A percentile compares a stretch with the other conserved stretches of the same genome.
phyloP scores from a whole-genome alignment of 2,888 invertebrate species.

The Merodon equestris region DNA sequence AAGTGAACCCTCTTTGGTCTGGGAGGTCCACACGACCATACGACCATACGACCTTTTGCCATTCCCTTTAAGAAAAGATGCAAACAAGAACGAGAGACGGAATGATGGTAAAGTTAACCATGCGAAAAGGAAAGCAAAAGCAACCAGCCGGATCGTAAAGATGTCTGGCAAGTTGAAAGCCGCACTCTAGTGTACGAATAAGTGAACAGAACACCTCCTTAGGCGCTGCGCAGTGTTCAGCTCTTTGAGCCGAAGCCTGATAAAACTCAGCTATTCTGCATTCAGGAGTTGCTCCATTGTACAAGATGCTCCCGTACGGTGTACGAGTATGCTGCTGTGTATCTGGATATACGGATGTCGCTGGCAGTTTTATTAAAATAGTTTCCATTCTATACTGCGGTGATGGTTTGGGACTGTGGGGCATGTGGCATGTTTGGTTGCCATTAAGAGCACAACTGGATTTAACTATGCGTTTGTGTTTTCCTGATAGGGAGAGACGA shows the following conservation, averaged over 20 bases:
- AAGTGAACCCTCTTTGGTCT: too few relatives aligned
- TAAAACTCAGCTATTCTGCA: slow-evolving; percentile 8
- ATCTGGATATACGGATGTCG: slow-evolving; percentile 10
- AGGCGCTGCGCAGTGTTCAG: slow-evolving; percentile 41
- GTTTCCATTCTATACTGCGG: slow-evolving; percentile 26
- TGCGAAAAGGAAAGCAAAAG: slow-evolving; percentile 66
- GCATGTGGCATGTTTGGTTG: slow-evolving; percentile 21
- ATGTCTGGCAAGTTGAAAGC: slow-evolving; percentile 72
- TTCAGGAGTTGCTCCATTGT: slow-evolving; percentile 3
- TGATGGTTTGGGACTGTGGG: neutral
- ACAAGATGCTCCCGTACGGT: neutral
- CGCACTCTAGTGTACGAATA: slow-evolving; percentile 65
- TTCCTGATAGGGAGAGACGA: slow-evolving; percentile 27
- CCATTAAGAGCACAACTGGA: slow-evolving; percentile 52
- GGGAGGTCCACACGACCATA: slow-evolving; percentile 35
- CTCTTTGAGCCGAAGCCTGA: slow-evolving; percentile 28
- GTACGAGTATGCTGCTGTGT: neutral
- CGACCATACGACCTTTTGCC: slow-evolving; percentile 22
- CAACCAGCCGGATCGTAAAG: slow-evolving; percentile 70
- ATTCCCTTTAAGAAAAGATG: slow-evolving; percentile 13
- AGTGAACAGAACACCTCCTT: slow-evolving; percentile 67
- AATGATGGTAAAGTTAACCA: slow-evolving; percentile 51
- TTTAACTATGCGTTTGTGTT: slow-evolving; percentile 35
- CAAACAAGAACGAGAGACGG: neutral
- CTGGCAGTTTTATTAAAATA: slow-evolving; percentile 49